A percentile compares a stretch with the other conserved stretches of the same genome.
phyloP scores from a whole-genome alignment of 1,140 invertebrate species.

The Triops longicaudatus region DNA sequence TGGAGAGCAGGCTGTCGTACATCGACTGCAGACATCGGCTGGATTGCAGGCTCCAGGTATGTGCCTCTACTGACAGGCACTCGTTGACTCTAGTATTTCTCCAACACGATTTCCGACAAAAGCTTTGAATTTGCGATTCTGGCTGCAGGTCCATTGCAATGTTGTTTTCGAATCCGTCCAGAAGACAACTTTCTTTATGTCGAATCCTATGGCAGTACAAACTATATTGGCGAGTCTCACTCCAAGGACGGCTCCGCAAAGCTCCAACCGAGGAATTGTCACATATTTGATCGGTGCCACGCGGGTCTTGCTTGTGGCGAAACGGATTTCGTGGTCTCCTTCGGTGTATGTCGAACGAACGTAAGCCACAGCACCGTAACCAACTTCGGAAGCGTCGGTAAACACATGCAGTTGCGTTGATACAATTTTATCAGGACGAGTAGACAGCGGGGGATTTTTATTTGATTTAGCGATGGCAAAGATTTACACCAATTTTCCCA shows the following conservation, averaged over 20 bases:
- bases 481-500: neutral
- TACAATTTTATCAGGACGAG: neutral
- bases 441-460: too few relatives aligned
- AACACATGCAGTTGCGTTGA: neutral
- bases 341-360: neutral
- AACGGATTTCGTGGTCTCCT: neutral
- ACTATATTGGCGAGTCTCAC: neutral
- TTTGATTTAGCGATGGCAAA: neutral
- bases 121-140: neutral
- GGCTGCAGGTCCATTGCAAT: constrained; percentile 20
- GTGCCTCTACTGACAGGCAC: constrained; percentile 38
- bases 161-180: constrained; percentile 30
- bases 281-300: neutral
- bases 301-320: too few relatives aligned
- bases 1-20: constrained; percentile 25
- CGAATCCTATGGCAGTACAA: too few relatives aligned
- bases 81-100: constrained; percentile 36
- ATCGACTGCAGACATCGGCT: constrained; percentile 41
- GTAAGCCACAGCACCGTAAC: neutral
- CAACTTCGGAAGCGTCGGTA: neutral
- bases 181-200: too few relatives aligned
- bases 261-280: neutral
- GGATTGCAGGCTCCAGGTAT: too few relatives aligned
- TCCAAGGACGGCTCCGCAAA: neutral
- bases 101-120: constrained; percentile 37